Percentiles rank a stretch among this genome's conserved stretches.
Conservation (phyloP, 2,797 vertebrate genomes). For the Channallabes apus region DNA sequence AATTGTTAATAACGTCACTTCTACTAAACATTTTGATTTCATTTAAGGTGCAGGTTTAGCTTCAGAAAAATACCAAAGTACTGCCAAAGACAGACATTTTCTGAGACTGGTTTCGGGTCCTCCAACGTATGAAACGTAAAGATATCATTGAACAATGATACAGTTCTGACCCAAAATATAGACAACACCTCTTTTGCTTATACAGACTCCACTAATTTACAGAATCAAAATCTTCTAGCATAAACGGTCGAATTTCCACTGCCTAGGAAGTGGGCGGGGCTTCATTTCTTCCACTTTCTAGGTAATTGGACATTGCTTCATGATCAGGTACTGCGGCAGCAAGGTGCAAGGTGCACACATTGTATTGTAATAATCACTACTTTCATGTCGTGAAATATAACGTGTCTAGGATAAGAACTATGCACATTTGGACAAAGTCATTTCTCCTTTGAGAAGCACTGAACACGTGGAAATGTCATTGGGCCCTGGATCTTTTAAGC, state of each 20-base stretch:
- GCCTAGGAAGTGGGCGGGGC: not conserved
- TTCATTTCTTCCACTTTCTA: not conserved
- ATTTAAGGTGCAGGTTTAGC: too few relatives aligned
- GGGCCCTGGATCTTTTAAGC: not conserved
- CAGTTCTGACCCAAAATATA: too few relatives aligned
- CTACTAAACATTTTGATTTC: too few relatives aligned
- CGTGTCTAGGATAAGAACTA: not conserved
- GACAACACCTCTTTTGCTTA: too few relatives aligned
- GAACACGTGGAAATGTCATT: conserved; percentile 3
- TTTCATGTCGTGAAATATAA: not conserved
- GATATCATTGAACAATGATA: too few relatives aligned
- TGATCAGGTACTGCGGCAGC: not conserved
- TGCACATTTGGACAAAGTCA: not conserved
- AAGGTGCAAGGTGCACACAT: not conserved
- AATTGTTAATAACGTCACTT: too few relatives aligned
- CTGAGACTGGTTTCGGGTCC: too few relatives aligned
- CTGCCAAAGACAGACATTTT: too few relatives aligned
- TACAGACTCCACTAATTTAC: not conserved
- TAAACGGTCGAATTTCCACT: not conserved
- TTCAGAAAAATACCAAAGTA: too few relatives aligned
- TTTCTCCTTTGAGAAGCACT: not conserved
- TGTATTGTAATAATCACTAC: not conserved
- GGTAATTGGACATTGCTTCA: not conserved
- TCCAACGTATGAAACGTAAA: too few relatives aligned
- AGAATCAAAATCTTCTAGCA: not conserved